Conservation (phyloP, 2,113 vertebrate species). For the Bubo blakistoni region DNA sequence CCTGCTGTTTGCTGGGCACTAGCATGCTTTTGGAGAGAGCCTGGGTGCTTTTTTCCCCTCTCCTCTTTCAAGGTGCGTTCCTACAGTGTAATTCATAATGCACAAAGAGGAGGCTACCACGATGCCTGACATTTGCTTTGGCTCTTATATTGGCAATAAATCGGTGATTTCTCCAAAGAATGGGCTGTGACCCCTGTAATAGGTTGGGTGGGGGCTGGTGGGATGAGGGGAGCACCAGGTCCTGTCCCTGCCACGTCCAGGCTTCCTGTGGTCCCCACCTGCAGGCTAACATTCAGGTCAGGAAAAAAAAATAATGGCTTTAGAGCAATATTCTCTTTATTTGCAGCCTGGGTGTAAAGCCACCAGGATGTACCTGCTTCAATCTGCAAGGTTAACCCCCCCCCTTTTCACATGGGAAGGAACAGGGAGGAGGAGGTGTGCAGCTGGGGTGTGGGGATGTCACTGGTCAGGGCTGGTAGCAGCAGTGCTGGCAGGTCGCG, state of each 20-base stretch:
- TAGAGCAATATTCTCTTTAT: neutral
- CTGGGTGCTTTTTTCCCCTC: neutral
- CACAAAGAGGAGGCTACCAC: accelerated
- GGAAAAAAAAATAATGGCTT: neutral
- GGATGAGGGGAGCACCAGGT: neutral
- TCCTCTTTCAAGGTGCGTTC: neutral
- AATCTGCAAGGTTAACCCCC: neutral
- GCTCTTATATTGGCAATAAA: neutral
- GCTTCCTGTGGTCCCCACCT: neutral
- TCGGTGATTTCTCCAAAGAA: accelerated
- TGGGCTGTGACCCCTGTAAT: neutral
- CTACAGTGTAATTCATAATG: accelerated
- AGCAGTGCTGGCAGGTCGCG: accelerated
- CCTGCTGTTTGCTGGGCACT: neutral
- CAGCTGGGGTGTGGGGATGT: neutral
- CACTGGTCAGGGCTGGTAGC: neutral
- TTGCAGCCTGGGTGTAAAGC: neutral
- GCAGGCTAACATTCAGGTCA: neutral
- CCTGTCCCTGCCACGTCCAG: neutral
- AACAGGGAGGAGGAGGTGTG: neutral
- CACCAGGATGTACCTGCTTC: accelerated
- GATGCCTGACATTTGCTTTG: accelerated
- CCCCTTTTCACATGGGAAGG: neutral
- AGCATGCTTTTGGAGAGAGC: neutral
- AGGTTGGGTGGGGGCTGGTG: too few species aligned